Evolutionary conservation across 2,113 vertebrate genomes (phyloP), one percentile per base, ranked within the genome.

Genomic region (Labeo catla): DNA sequence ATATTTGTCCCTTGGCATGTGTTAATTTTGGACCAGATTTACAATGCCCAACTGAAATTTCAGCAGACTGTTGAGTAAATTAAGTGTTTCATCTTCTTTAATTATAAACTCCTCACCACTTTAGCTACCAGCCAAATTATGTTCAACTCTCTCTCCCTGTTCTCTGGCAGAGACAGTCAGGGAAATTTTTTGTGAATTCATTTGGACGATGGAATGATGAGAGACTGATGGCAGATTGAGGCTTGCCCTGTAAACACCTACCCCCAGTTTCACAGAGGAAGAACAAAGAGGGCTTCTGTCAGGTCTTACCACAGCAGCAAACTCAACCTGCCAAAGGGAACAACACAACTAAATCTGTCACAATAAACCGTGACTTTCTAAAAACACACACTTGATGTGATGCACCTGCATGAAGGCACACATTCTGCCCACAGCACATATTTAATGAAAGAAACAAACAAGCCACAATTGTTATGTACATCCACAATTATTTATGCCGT

Each of bases 351-450:
- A 47, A 47, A 65, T n/a, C 78, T 81, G 39, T 81, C 59, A 65
- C 39, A 81, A 65, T 65, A 65, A 47, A 23, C 12, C 21, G 28
- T 47, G 4, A 28, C 39, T 79, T 79, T 59, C 9, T 39, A 79
- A 61, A 6, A 59, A 61, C 76, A 79, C 54, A 61, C 61, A 39
- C 52, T 28, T 5, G 5, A 39, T 43, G 36, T 39, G 77, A 45
- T 79, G 19, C 19, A 79, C 76, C 76, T 43, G 54, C 52, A 61
- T 78, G 15, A 78, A 21, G 28, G n/a, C 74, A 52, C 47, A 76
- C 6, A 28, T 1, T 76, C 2, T 50, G 21, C 76, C 23, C 50
- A 54, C 76, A 77, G 23, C 49, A 36, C 12, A 36, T 23, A 52
- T 15, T 54, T 77, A 78, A 39, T 59, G 16, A 10, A 79, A 36